Conservation (phyloP, 2,888 invertebrate species). For the Caenorhabditis sinica region DNA sequence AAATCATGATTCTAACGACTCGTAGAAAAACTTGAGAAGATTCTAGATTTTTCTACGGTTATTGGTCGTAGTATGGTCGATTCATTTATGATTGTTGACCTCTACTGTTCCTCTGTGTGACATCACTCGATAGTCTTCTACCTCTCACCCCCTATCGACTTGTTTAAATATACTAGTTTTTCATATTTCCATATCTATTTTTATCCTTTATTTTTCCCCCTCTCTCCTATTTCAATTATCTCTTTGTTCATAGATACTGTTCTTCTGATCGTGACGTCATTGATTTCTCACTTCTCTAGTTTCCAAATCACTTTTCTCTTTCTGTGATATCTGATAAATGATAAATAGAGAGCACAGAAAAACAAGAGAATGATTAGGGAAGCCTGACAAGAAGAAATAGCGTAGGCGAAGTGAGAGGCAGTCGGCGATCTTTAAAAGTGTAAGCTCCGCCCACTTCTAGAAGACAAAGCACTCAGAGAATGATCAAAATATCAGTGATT, state of each 20-base stretch:
- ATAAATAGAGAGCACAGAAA: slow-evolving; percentile 5
- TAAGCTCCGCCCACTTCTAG: slow-evolving; percentile 24
- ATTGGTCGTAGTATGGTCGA: slow-evolving; percentile 8
- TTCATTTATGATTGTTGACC: slow-evolving; percentile 7
- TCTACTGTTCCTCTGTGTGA: neutral
- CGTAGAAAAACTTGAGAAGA: too few relatives aligned
- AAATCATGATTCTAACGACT: neutral
- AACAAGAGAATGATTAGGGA: slow-evolving; percentile 14
- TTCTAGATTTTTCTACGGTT: neutral
- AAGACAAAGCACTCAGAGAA: slow-evolving; percentile 33
- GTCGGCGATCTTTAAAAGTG: slow-evolving; percentile 41
- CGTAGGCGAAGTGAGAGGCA: slow-evolving; percentile 1
- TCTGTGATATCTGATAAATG: neutral
- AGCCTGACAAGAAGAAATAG: neutral
- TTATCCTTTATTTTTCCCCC: slow-evolving; percentile 22
- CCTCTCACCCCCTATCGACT: neutral
- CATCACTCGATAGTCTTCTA: slow-evolving; percentile 1
- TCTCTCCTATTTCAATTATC: neutral
- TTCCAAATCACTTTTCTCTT: slow-evolving; percentile 10
- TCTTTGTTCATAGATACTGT: neutral
- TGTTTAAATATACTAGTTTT: slow-evolving; percentile 30
- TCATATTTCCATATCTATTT: slow-evolving; percentile 38
- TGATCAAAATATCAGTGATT: slow-evolving; percentile 44
- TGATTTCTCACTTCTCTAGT: slow-evolving; percentile 37
- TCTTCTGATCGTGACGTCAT: slow-evolving; percentile 43